Percentiles rank a stretch among this genome's conserved stretches.
These are phyloP conservation scores for Clitarchus hookeri DNA, from an alignment of 2,888 invertebrate species.

Conservation along the genomic window DNA sequence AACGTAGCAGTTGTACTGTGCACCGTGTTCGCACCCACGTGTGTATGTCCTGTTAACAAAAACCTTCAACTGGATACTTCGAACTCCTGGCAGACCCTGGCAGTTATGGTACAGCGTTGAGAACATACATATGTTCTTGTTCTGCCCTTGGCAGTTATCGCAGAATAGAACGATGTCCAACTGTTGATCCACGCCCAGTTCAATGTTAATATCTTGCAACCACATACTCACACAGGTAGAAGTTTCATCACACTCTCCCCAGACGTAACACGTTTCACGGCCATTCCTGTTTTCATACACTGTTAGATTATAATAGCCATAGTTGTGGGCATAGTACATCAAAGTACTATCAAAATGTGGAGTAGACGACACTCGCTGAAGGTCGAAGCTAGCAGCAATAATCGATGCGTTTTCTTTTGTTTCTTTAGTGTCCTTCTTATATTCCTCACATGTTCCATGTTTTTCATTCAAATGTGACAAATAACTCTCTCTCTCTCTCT, in stretches of 20 bases:
- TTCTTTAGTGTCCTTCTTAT: not conserved
- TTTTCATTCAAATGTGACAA: not conserved
- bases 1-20: not conserved
- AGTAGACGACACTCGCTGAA: not conserved
- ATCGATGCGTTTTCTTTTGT: not conserved
- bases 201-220: too few species aligned
- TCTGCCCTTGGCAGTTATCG: not conserved
- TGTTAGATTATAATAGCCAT: not conserved
- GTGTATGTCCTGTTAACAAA: not conserved
- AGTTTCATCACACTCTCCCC: not conserved
- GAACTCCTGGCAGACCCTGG: not conserved
- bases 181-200: too few species aligned
- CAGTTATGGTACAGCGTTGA: not conserved
- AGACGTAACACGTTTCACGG: too few species aligned
- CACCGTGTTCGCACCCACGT: not conserved
- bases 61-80: not conserved
- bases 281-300: not conserved
- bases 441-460: not conserved
- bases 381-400: not conserved
- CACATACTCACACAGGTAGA: too few species aligned
- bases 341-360: not conserved
- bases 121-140: constrained; percentile 15
- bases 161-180: not conserved
- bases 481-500: not conserved
- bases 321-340: not conserved